Evolutionary conservation across 2,113 vertebrate genomes (phyloP), one percentile per base, ranked within the genome.

Genomic region (Gnathonemus echidnorhynchus): DNA sequence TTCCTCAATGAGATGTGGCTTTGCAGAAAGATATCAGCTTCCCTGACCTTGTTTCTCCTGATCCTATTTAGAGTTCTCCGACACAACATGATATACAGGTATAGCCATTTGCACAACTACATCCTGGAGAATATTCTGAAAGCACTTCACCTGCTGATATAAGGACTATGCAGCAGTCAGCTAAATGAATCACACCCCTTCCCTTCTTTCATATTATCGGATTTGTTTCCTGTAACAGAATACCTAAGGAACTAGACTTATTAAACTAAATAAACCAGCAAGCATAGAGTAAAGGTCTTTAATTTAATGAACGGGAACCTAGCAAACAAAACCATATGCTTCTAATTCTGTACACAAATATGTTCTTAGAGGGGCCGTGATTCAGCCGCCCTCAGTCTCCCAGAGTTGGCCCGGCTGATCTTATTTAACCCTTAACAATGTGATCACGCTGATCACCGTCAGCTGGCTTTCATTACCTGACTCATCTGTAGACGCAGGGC

Each of bases 381-480:
- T 5, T 35, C 15, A 0, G 35, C 74, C 2, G 39, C 35, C 15
- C 74, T 80, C 74, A 80, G 35, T 80, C 46, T n/a, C 45, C 83
- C 42, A 45, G 39, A 46, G 19, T 48, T 3, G 1, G 39, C 7
- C 24, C 3, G 3, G 39, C 42, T 48, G 24, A 85, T n/a, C 83
- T 21, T n/a, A 85, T 85, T 85, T 85, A 85, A 48, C 83, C 45
- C 42, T 48, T 70, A 24, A 48, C 83, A n/a, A 85, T 85, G 45
- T 85, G 83, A 85, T 48, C 83, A 85, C 24, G 10, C 10, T 85
- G 45, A 48, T 85, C 83, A 85, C 39, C 24, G 5, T 46, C 45
- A 85, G 45, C 39, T 46, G 83, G 19, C 35, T 48, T 85, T 85
- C 42, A 46, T 85, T 85, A 85, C 83, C 83, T 85, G 83, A 85